Percentiles rank a stretch among this genome's conserved stretches.
These are phyloP conservation scores for Megaptera novaeangliae DNA, from an alignment of 2,113 vertebrate genomes.

Conservation along the genomic window DNA sequence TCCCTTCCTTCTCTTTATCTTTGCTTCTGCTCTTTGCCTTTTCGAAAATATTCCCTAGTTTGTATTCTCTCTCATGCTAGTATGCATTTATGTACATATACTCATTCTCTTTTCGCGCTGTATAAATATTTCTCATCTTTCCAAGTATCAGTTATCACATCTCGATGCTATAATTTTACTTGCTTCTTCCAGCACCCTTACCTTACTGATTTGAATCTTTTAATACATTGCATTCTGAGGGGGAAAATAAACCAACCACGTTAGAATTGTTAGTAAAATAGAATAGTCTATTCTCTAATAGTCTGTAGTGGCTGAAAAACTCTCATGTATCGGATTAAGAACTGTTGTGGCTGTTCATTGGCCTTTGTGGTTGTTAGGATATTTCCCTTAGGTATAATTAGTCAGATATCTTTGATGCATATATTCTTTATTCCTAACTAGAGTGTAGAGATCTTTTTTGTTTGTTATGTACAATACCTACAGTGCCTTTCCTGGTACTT, in stretches of 20 bases:
- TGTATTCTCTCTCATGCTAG: neutral
- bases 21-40: neutral
- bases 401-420: neutral
- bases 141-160: neutral
- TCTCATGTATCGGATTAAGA: neutral
- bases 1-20: neutral
- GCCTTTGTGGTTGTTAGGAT: neutral
- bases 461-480: neutral
- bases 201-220: neutral
- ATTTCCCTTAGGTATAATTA: neutral
- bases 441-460: neutral
- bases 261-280: constrained; percentile 2
- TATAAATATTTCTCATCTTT: constrained; percentile 35
- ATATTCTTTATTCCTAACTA: neutral
- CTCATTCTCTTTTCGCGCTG: neutral
- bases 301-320: neutral
- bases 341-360: neutral
- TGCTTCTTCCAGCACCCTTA: constrained; percentile 10
- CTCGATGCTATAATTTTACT: neutral
- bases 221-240: neutral
- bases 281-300: neutral
- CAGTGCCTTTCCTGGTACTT: neutral
- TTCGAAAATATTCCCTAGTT: neutral
- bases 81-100: neutral
- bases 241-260: neutral